phyloP scores from a whole-genome alignment of 2,113 vertebrate genomes.

The Aspidoscelis tigris region DNA sequence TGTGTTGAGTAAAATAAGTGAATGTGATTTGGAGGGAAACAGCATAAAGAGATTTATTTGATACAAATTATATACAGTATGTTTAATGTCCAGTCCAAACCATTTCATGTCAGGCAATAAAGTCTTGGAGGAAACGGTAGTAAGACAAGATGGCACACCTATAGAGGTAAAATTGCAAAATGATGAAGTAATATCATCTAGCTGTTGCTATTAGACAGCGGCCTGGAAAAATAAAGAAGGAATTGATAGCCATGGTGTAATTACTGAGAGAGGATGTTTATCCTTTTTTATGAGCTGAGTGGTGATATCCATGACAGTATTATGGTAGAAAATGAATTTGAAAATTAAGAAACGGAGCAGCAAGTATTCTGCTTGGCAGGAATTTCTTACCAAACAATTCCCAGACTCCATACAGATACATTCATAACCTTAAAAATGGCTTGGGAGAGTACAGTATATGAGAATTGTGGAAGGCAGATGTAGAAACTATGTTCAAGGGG shows the following conservation, averaged over 20 bases:
- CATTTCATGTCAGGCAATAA: neutral
- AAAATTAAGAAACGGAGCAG: slow-evolving; percentile 47
- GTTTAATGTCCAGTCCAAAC: slow-evolving; percentile 28
- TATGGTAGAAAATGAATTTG: slow-evolving; percentile 41
- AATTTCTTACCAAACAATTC: slow-evolving; percentile 23
- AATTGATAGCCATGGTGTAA: slow-evolving; percentile 47
- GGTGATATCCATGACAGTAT: slow-evolving; percentile 37
- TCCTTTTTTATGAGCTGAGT: slow-evolving; percentile 54
- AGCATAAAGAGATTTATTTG: neutral
- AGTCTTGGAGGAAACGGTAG: slow-evolving; percentile 27
- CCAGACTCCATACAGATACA: accelerated
- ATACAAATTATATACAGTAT: neutral
- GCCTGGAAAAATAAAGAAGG: slow-evolving; percentile 18
- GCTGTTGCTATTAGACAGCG: slow-evolving; percentile 11
- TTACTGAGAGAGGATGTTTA: slow-evolving; percentile 53
- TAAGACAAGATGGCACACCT: slow-evolving; percentile 40
- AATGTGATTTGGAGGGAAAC: neutral
- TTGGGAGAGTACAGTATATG: neutral
- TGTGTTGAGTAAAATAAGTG: neutral
- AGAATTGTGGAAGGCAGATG: neutral
- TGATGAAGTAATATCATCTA: slow-evolving; percentile 53
- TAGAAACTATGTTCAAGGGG: neutral
- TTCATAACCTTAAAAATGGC: slow-evolving; percentile 2
- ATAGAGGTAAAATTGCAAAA: slow-evolving; percentile 47
- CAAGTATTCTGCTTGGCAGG: neutral